These are phyloP conservation scores for Sclerurus mexicanus DNA, from an alignment of 2,113 vertebrate genomes.

Conservation along the genomic window DNA sequence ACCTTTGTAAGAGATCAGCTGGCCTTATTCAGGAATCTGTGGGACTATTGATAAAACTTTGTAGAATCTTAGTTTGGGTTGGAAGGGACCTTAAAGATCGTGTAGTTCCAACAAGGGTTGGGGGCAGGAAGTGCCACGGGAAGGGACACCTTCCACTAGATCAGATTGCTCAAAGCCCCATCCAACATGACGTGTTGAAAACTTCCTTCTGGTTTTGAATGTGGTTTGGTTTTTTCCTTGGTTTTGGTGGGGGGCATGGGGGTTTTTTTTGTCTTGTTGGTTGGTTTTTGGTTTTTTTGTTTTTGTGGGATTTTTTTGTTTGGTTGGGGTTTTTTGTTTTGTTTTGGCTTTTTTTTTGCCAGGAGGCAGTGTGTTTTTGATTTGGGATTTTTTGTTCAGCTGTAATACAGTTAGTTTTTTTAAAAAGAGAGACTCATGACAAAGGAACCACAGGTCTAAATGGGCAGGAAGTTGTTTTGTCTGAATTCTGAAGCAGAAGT, in stretches of 20 bases:
- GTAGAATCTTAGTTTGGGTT: not conserved
- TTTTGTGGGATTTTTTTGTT: too few species aligned
- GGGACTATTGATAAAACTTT: not conserved
- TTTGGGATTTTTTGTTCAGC: not conserved
- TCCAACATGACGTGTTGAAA: not conserved
- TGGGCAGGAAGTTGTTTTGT: not conserved
- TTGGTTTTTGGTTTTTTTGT: too few species aligned
- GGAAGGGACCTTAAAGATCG: not conserved
- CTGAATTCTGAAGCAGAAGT: not conserved
- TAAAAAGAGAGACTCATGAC: not conserved
- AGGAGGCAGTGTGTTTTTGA: fast-evolving
- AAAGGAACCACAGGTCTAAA: not conserved
- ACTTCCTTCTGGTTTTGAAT: not conserved
- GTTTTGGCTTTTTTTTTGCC: not conserved
- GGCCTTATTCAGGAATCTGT: not conserved
- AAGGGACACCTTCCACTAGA: not conserved
- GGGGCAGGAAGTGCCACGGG: not conserved
- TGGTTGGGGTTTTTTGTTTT: not conserved
- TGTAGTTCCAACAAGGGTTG: fast-evolving
- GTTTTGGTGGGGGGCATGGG: too few species aligned
- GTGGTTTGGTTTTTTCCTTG: not conserved
- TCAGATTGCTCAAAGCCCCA: not conserved
- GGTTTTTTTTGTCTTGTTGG: too few species aligned
- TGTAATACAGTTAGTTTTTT: not conserved
- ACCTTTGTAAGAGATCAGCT: not conserved